phyloP scores from a whole-genome alignment of 2,888 invertebrate species.

The Torymus tubicola region DNA sequence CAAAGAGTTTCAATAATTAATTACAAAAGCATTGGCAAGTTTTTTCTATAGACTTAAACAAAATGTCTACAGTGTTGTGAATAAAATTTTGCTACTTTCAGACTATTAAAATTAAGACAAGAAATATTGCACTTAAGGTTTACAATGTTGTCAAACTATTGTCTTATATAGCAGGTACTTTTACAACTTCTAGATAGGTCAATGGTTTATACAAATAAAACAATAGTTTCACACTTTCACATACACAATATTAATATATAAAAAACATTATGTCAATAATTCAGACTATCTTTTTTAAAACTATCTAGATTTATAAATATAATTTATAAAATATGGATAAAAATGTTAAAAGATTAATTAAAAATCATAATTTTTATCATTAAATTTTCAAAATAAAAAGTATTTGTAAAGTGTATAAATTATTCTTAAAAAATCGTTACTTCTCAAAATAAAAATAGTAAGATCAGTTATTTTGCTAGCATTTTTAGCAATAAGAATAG shows the following conservation, averaged over 20 bases:
- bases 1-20: constrained; percentile 26
- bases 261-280: not conserved
- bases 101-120: constrained; percentile 17
- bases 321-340: not conserved
- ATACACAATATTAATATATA: constrained; percentile 3
- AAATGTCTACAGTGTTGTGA: constrained; percentile 12
- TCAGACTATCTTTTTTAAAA: constrained; percentile 34
- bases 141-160: constrained; percentile 38
- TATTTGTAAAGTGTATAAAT: constrained; percentile 11
- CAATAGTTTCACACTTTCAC: constrained; percentile 6
- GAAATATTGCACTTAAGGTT: constrained; percentile 40
- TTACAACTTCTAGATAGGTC: constrained; percentile 24
- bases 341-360: too few species aligned
- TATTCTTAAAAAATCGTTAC: not conserved
- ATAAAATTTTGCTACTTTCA: constrained; percentile 8
- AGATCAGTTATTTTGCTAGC: not conserved
- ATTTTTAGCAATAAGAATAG: not conserved
- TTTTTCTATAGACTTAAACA: not conserved
- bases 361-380: too few species aligned
- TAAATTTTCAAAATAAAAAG: not conserved
- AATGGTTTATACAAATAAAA: constrained; percentile 26
- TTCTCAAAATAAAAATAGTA: constrained; percentile 10
- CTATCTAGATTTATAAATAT: too few species aligned
- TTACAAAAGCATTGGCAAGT: constrained; percentile 19
- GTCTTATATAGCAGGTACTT: constrained; percentile 53